These are phyloP conservation scores for Lepisosteus osseus DNA, from an alignment of 2,113 vertebrate genomes.

Conservation along the genomic window DNA sequence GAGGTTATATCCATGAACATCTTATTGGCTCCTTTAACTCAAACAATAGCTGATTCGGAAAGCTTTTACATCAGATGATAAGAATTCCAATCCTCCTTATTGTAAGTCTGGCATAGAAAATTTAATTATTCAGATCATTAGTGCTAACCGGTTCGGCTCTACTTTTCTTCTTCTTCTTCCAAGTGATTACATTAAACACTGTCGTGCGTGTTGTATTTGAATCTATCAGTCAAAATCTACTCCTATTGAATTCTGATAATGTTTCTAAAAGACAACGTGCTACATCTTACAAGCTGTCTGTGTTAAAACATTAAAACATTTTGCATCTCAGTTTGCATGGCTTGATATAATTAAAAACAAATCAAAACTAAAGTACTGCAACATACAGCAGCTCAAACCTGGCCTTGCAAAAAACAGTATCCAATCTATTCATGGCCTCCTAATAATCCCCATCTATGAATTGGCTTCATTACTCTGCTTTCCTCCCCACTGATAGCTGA, in stretches of 20 bases:
- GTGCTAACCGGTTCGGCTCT: slow-evolving; percentile 7
- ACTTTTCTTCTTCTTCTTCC: background rate
- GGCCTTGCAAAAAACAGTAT: no score
- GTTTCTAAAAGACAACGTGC: background rate
- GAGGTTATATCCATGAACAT: slow-evolving; percentile 7
- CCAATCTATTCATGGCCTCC: no score
- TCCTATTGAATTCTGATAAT: slow-evolving; percentile 2
- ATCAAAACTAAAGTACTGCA: no score
- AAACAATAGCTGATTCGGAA: slow-evolving; percentile 7
- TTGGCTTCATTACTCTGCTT: no score
- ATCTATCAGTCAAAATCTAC: slow-evolving; percentile 9
- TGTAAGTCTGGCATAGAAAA: slow-evolving; percentile 7
- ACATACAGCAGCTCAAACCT: no score
- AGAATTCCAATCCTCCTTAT: slow-evolving; percentile 5
- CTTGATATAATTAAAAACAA: background rate
- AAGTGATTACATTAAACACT: slow-evolving; percentile 4
- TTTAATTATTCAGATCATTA: slow-evolving; percentile 18
- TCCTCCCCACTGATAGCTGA: no score
- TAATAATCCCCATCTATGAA: no score
- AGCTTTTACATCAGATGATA: slow-evolving; percentile 12
- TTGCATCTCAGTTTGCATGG: background rate
- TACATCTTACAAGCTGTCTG: background rate
- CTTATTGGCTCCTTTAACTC: slow-evolving; percentile 8
- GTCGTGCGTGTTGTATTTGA: background rate
- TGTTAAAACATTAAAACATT: background rate